Conservation (phyloP, 2,797 vertebrate genomes). For the Coluber constrictor region DNA sequence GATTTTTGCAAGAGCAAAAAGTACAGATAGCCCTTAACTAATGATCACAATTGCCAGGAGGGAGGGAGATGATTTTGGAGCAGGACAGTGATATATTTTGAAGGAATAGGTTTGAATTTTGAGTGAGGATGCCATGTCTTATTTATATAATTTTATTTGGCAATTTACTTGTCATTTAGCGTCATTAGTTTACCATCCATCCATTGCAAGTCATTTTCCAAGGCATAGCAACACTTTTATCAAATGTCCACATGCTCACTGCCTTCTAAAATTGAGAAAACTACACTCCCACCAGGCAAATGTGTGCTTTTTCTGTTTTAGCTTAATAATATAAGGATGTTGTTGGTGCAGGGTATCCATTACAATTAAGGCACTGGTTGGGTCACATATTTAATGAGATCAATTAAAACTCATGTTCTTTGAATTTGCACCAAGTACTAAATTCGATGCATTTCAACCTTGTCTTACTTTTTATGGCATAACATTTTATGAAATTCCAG, state of each 20-base stretch:
- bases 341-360: background rate
- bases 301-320: background rate
- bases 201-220: background rate
- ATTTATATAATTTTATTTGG: no score
- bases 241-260: background rate
- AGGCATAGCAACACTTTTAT: background rate
- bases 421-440: background rate
- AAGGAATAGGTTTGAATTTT: no score
- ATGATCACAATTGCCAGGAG: no score
- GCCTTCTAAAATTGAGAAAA: background rate
- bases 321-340: background rate
- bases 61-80: no score
- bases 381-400: background rate
- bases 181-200: background rate
- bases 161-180: no score
- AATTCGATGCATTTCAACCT: background rate
- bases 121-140: no score
- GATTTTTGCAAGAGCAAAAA: background rate
- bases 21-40: no score
- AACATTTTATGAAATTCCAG: background rate
- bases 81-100: no score
- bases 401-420: background rate
- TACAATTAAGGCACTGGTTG: background rate
- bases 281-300: background rate
- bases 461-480: background rate